phyloP scores from a whole-genome alignment of 2,113 vertebrate genomes.

The Camelus bactrianus region DNA sequence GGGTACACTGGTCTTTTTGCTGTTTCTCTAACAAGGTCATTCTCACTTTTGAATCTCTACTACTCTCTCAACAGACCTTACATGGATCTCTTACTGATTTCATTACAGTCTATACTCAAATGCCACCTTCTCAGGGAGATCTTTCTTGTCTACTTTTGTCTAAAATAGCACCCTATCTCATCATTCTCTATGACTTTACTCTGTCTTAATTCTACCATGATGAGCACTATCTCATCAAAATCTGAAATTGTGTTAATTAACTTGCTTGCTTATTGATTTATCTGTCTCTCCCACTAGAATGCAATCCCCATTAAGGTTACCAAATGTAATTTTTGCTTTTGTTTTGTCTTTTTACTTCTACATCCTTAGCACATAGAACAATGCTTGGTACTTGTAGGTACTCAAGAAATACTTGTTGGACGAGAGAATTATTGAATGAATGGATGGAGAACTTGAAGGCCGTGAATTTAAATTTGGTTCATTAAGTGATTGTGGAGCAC shows the following conservation, averaged over 20 bases:
- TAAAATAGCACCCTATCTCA: background rate
- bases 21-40: background rate
- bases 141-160: background rate
- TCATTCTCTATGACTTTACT: background rate
- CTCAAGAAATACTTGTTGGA: constrained; percentile 25
- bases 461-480: constrained; percentile 35
- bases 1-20: background rate
- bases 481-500: background rate
- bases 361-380: constrained; percentile 2
- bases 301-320: background rate
- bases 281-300: background rate
- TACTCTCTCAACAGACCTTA: background rate
- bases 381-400: background rate
- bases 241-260: constrained; percentile 12
- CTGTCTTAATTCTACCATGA: constrained; percentile 13
- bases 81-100: background rate
- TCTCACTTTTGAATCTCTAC: background rate
- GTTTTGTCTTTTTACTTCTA: background rate
- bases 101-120: background rate
- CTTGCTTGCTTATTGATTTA: background rate
- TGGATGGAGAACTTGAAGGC: background rate
- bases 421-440: background rate
- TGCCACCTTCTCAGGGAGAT: background rate
- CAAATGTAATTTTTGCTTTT: background rate
- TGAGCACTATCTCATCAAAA: background rate